Evolutionary conservation across 2,113 vertebrate genomes (phyloP), one percentile per base, ranked within the genome.

Genomic region (Peucedramus taeniatus): DNA sequence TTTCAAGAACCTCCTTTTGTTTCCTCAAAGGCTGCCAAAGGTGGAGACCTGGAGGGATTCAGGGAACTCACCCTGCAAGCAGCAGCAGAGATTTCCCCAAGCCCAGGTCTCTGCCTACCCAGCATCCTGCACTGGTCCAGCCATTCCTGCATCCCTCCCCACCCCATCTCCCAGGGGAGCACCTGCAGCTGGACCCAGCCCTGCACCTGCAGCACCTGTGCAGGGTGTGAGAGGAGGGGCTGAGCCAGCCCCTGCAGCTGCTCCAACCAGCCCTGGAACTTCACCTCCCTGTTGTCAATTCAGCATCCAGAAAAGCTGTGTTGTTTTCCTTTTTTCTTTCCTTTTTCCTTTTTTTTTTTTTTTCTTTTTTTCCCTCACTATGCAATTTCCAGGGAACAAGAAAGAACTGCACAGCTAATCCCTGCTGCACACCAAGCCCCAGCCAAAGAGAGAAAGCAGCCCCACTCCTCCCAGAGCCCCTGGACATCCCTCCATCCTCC

Each of bases 1-100:
- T 95, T 95, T 92, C 60, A 91, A 85, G 37, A 94, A 21, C 44
- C 53, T 94, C 45, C 53, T 85, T 96, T 91, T 96, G 81, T 94
- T 87, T 56, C 90, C 90, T 95, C 94, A 64, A 82, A 89, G 89
- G 42, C 87, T 76, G 59, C 33, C 4, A 37, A 80, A 30, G 51
- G 71, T 39, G 71, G 59, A 83, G 60, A 42, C 12, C 26, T 23
- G 15, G 39, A 76, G 63, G 45, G 72, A 80, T 79, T 44, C 59
- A n/a, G 30, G 47, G n/a, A 91, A 59, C 37, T 66, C 68, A 2
- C 27, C 68, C 47, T 42, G 44, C 53, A 45, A 93, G 53, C 18
- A 56, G 40, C 49, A 54, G 35, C 45, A 63, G 79, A 83, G 71
- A 51, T 83, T 70, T 65, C 54, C 66, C 42, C 37, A 14, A 0